Evolutionary conservation across 2,888 invertebrate genomes (phyloP).

Genomic region (Cryptops parisi): DNA sequence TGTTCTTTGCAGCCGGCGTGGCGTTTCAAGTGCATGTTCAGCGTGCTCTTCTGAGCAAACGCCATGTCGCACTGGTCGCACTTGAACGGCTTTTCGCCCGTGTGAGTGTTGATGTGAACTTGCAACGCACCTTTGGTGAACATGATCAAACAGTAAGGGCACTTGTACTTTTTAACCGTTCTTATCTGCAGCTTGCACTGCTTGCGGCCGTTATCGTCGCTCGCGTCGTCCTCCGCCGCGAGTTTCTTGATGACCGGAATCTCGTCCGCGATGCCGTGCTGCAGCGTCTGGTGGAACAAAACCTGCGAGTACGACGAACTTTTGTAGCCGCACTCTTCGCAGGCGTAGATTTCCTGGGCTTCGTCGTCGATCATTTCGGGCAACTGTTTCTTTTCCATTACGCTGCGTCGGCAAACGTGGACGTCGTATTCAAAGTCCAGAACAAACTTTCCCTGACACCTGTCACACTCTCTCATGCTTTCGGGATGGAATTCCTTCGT

Average conservation of each 20-base stretch:
- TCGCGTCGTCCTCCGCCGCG: background rate
- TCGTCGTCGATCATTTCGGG: background rate
- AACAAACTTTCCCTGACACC: slow-evolving; percentile 53
- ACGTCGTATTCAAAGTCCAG: slow-evolving; percentile 57
- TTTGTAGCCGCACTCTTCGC: slow-evolving; percentile 13
- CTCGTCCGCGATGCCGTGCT: slow-evolving; percentile 2
- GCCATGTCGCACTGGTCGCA: slow-evolving; percentile 26
- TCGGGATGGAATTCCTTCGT: slow-evolving; percentile 45
- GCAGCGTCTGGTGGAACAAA: slow-evolving; percentile 4
- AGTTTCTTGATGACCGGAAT: background rate
- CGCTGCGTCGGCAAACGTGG: slow-evolving; percentile 47
- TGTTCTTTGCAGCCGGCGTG: slow-evolving; percentile 25
- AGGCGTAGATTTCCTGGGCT: slow-evolving; percentile 4
- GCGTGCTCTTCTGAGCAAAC: slow-evolving; percentile 14
- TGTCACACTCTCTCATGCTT: slow-evolving; percentile 46
- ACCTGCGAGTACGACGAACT: slow-evolving; percentile 4
- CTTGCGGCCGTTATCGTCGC: background rate
- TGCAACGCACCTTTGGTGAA: slow-evolving; percentile 27
- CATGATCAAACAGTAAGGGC: slow-evolving; percentile 25
- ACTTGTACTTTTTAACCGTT: slow-evolving; percentile 23
- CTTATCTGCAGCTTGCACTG: background rate
- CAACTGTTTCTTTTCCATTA: background rate
- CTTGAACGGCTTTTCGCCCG: slow-evolving; percentile 23
- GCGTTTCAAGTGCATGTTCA: slow-evolving; percentile 15
- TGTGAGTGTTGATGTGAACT: slow-evolving; percentile 28